Evolutionary conservation across 2,797 vertebrate species (phyloP).

Genomic region (Lophius americanus): DNA sequence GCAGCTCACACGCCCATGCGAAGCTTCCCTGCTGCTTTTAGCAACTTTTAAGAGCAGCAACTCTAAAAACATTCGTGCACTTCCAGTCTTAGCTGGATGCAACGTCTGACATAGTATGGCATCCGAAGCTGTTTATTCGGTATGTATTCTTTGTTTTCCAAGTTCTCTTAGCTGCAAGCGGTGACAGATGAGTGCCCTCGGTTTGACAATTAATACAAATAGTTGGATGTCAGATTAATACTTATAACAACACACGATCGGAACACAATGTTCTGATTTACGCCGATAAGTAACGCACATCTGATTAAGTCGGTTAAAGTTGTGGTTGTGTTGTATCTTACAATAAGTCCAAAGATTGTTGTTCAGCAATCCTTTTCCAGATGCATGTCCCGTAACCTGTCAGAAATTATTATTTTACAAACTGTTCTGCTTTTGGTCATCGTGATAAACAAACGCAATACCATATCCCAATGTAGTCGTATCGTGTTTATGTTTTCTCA

Average conservation of each 20-base stretch:
- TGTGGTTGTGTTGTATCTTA: neutral
- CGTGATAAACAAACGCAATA: too few species aligned
- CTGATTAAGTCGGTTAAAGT: too few species aligned
- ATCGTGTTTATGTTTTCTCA: too few species aligned
- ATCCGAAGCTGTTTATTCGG: constrained; percentile 70
- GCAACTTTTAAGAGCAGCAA: neutral
- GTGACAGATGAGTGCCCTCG: neutral
- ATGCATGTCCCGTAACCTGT: neutral
- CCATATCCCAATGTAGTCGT: too few species aligned
- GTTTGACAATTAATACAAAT: constrained; percentile 32
- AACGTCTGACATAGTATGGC: constrained; percentile 68
- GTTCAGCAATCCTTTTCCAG: neutral
- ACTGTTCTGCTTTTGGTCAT: too few species aligned
- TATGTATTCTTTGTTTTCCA: constrained; percentile 51
- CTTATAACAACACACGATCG: fast-evolving
- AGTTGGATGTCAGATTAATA: neutral
- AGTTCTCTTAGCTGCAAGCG: constrained; percentile 36
- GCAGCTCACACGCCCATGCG: constrained; percentile 66
- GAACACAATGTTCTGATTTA: fast-evolving
- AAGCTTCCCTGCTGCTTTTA: constrained; percentile 24
- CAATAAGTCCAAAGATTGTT: fast-evolving
- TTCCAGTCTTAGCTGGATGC: constrained; percentile 8
- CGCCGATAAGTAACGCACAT: fast-evolving
- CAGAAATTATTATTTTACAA: too few species aligned
- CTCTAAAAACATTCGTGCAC: neutral